phyloP scores from a whole-genome alignment of 1,140 invertebrate genomes.

The Schlechtendalia chinensis region DNA sequence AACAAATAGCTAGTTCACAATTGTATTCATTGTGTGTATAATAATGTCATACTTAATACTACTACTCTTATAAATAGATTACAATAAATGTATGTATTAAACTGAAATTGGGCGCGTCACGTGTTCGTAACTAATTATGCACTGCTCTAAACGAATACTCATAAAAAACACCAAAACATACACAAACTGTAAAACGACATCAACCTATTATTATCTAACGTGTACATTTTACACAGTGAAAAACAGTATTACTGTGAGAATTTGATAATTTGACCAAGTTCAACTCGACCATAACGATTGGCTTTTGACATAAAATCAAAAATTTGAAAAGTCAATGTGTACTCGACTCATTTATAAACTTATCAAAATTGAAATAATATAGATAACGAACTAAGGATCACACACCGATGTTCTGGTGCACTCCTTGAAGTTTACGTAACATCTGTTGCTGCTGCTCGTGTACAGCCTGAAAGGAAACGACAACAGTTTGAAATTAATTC shows the following conservation, averaged over 20 bases:
- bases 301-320: too few species aligned
- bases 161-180: not conserved
- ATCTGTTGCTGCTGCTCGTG: constrained; percentile 58
- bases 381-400: constrained; percentile 20
- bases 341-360: not conserved
- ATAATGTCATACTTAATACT: not conserved
- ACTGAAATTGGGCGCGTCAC: not conserved
- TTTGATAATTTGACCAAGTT: not conserved
- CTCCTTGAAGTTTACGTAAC: constrained; percentile 57
- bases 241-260: too few species aligned
- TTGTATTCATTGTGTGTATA: not conserved
- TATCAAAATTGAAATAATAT: not conserved
- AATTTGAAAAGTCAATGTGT: too few species aligned
- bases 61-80: too few species aligned
- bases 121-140: not conserved
- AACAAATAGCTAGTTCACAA: constrained; percentile 47
- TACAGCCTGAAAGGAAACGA: constrained; percentile 55
- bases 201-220: too few species aligned
- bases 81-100: not conserved
- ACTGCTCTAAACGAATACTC: not conserved
- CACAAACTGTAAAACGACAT: not conserved
- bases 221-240: not conserved
- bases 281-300: too few species aligned
- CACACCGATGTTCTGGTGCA: constrained; percentile 56
- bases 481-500: constrained; percentile 16